Evolutionary conservation across 2,797 vertebrate genomes (phyloP).

Genomic region (Gastrophryne carolinensis): DNA sequence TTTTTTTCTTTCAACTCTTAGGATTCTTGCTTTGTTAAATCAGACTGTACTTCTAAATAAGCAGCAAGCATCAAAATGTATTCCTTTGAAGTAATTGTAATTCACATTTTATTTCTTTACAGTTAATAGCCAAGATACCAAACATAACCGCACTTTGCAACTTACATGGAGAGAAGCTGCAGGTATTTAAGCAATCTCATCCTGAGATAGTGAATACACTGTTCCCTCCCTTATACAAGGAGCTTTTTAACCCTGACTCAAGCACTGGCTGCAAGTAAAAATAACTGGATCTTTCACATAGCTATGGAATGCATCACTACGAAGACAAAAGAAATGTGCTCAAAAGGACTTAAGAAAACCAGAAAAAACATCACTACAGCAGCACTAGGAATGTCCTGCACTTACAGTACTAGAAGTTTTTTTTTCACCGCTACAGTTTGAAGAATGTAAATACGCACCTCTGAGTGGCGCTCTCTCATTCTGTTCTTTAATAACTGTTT

Average conservation of each 20-base stretch:
- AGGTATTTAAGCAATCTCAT: constrained; percentile 97
- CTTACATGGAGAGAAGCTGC: constrained; percentile 97
- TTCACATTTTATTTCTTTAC: constrained; percentile 52
- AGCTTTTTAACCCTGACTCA: constrained; percentile 98
- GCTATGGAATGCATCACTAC: constrained; percentile 70
- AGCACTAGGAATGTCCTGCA: constrained; percentile 99
- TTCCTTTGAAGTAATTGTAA: not conserved
- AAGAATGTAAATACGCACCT: constrained; percentile 98
- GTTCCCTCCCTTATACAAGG: constrained; percentile 98
- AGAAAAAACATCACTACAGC: constrained; percentile 72
- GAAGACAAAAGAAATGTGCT: constrained; percentile 75
- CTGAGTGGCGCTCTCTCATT: constrained; percentile 77
- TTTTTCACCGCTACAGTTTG: constrained; percentile 99
- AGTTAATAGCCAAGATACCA: constrained; percentile 97
- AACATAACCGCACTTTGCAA: constrained; percentile 96
- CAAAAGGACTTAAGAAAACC: constrained; percentile 70
- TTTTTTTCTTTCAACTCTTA: too few relatives aligned
- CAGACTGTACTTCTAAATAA: too few relatives aligned
- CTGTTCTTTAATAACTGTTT: constrained; percentile 43
- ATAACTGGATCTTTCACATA: constrained; percentile 64
- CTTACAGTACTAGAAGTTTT: constrained; percentile 90
- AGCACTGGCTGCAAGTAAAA: constrained; percentile 92
- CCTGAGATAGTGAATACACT: constrained; percentile 96
- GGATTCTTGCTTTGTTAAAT: too few relatives aligned
- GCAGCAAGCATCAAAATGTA: too few relatives aligned